Evolutionary conservation across 2,888 invertebrate genomes (phyloP).

Genomic region (Cynaeus angustus): DNA sequence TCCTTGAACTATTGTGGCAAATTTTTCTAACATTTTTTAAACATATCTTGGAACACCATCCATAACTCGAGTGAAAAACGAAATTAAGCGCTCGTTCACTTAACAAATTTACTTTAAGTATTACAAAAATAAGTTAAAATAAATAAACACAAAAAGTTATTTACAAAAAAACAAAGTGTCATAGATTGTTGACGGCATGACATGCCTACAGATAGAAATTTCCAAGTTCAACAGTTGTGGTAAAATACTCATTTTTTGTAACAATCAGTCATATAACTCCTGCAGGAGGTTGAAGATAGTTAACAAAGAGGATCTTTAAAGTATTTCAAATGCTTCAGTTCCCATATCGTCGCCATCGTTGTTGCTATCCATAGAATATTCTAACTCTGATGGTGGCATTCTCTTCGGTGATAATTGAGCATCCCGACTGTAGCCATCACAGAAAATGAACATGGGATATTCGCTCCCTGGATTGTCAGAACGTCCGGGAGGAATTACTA

Average conservation of each 20-base stretch:
- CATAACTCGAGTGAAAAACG: slow-evolving; percentile 7
- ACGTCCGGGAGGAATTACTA: slow-evolving; percentile 42
- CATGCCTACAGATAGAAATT: slow-evolving; percentile 26
- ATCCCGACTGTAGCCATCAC: slow-evolving; percentile 81
- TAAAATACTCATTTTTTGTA: slow-evolving; percentile 32
- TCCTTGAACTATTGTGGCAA: no score
- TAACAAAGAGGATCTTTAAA: slow-evolving; percentile 68
- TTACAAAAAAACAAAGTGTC: slow-evolving; percentile 39
- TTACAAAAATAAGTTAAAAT: slow-evolving; percentile 47
- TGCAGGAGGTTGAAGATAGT: slow-evolving; percentile 2
- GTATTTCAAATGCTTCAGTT: slow-evolving; percentile 83
- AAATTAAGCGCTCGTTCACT: slow-evolving; percentile 4
- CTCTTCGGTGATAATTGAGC: slow-evolving; percentile 62
- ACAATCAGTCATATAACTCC: slow-evolving; percentile 34
- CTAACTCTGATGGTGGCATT: slow-evolving; percentile 63
- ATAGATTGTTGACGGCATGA: slow-evolving; percentile 34
- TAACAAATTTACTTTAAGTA: slow-evolving; percentile 35
- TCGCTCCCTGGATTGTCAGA: slow-evolving; percentile 74
- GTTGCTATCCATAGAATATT: slow-evolving; percentile 71
- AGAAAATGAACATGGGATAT: slow-evolving; percentile 90
- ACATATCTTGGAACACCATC: no score
- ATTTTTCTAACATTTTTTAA: no score
- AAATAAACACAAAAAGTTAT: slow-evolving; percentile 40
- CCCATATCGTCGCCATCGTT: slow-evolving; percentile 78
- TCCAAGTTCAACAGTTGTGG: slow-evolving; percentile 23